Evolutionary conservation across 2,797 vertebrate genomes (phyloP).

Genomic region (Chloroceryle amazona): DNA sequence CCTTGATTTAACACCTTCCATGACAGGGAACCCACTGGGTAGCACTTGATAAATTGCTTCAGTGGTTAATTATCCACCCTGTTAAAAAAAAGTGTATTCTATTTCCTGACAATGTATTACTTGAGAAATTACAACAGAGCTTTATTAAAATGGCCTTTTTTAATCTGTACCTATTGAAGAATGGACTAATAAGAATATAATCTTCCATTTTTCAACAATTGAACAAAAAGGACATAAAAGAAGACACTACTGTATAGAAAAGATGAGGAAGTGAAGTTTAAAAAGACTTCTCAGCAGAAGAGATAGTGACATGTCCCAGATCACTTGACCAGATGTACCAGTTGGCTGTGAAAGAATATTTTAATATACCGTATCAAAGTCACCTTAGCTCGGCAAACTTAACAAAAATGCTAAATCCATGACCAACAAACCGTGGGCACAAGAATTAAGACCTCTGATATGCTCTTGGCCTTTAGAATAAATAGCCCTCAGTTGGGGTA

Average conservation of each 20-base stretch:
- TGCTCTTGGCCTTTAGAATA: neutral
- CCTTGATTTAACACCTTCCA: neutral
- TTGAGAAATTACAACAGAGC: conserved; percentile 12
- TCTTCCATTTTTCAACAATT: neutral
- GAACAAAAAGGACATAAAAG: neutral
- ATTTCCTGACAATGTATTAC: conserved; percentile 22
- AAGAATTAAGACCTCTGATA: neutral
- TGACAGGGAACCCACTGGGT: neutral
- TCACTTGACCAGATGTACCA: neutral
- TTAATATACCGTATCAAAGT: neutral
- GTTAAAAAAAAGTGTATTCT: neutral
- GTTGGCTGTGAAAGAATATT: neutral
- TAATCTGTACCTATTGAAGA: conserved; percentile 9
- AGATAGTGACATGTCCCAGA: fast-evolving
- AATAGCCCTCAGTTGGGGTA: neutral
- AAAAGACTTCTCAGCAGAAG: neutral
- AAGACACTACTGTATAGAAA: neutral
- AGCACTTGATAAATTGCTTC: conserved; percentile 39
- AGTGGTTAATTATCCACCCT: conserved; percentile 34
- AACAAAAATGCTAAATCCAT: neutral
- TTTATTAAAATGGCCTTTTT: neutral
- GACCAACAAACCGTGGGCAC: neutral
- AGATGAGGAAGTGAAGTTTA: neutral
- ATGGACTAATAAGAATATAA: neutral
- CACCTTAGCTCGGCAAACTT: neutral